Conservation (phyloP, 53 echinoderm and acorn worm genomes). For the Temnopleurus reevesii region DNA sequence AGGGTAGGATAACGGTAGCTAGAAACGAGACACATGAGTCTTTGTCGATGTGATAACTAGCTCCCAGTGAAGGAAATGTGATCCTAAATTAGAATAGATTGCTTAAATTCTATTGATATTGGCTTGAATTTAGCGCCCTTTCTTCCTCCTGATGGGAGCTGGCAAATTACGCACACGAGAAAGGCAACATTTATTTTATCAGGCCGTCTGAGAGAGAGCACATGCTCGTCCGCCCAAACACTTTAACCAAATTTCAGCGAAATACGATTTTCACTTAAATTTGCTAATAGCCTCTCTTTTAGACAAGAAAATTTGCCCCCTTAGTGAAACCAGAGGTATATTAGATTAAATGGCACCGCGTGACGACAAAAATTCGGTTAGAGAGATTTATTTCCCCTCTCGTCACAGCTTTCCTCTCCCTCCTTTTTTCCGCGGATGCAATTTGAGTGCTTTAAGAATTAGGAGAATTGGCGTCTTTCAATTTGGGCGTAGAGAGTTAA, state of each 20-base stretch:
- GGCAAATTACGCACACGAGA: constrained; percentile 39
- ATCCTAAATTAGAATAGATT: constrained; percentile 59
- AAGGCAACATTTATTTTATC: constrained; percentile 55
- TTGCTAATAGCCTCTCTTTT: constrained; percentile 56
- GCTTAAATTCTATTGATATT: constrained; percentile 61
- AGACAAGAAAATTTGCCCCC: constrained; percentile 59
- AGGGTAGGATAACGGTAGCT: neutral
- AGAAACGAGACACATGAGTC: constrained; percentile 28
- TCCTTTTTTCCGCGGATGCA: neutral
- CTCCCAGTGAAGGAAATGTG: constrained; percentile 38
- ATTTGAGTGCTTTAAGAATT: constrained; percentile 45
- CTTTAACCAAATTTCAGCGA: constrained; percentile 61
- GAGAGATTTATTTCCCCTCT: neutral
- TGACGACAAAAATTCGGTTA: constrained; percentile 53
- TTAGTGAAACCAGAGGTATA: constrained; percentile 54
- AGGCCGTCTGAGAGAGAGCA: constrained; percentile 14
- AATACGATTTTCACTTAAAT: constrained; percentile 62
- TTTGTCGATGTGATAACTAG: constrained; percentile 30
- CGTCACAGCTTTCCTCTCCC: neutral
- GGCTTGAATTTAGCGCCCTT: constrained; percentile 43
- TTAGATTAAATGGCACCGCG: constrained; percentile 60
- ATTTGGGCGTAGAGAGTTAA: constrained; percentile 47
- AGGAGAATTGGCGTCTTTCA: constrained; percentile 33
- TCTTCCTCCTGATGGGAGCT: neutral
- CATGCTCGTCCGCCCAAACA: constrained; percentile 41